Percentiles rank a stretch among this genome's conserved stretches.
These are phyloP conservation scores for Lepisosteus osseus DNA, from an alignment of 2,113 vertebrate genomes.

Conservation along the genomic window DNA sequence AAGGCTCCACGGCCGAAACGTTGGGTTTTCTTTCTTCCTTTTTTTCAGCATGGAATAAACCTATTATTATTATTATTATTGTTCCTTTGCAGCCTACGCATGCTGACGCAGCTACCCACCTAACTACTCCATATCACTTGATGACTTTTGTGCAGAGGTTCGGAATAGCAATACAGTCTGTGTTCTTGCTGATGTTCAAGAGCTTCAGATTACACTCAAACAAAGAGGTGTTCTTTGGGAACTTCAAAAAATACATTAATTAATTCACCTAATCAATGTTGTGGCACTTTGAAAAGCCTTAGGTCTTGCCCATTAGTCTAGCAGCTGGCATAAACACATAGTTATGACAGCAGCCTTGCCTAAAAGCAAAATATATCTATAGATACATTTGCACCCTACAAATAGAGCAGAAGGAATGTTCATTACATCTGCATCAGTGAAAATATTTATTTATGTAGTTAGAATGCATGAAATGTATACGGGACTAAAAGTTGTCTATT, in stretches of 20 bases:
- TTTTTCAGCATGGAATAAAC: too few relatives aligned
- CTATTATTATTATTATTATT: too few relatives aligned
- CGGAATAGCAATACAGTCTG: slow-evolving; percentile 52
- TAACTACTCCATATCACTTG: too few relatives aligned
- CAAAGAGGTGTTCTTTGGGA: slow-evolving; percentile 45
- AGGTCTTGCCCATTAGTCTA: neutral
- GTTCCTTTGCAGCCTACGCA: too few relatives aligned
- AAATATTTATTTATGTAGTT: neutral
- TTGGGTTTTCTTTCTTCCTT: too few relatives aligned
- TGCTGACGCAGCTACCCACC: too few relatives aligned
- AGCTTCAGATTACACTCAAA: slow-evolving; percentile 46
- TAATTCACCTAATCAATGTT: slow-evolving; percentile 55
- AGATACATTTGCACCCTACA: neutral
- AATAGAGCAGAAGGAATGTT: neutral
- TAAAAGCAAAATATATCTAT: neutral
- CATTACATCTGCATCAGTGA: neutral
- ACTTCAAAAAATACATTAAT: slow-evolving; percentile 53
- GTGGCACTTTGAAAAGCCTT: slow-evolving; percentile 24
- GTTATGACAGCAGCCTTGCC: slow-evolving; percentile 19
- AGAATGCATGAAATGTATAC: neutral
- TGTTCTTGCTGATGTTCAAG: slow-evolving; percentile 56
- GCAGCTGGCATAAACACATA: neutral
- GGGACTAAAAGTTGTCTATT: neutral
- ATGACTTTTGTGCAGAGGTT: too few relatives aligned
- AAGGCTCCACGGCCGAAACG: too few relatives aligned